A percentile compares a stretch with the other conserved stretches of the same genome.
Evolutionary conservation across 30 jellyfish, hydroid and myxozoan genomes (phyloP).

Genomic region (Morbakka virulenta): DNA sequence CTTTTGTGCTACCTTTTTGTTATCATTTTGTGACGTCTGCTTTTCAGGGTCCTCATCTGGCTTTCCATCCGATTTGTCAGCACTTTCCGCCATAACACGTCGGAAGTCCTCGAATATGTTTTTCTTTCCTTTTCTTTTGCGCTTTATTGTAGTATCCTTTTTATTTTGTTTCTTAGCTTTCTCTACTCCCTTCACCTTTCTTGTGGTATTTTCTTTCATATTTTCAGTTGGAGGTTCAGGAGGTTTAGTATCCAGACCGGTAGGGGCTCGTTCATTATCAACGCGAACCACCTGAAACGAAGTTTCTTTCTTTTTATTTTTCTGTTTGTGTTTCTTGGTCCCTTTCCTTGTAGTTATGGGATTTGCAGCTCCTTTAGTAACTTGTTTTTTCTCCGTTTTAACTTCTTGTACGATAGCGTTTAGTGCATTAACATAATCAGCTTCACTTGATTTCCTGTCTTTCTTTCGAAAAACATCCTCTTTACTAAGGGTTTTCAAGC

Average conservation of each 20-base stretch:
- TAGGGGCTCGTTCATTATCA: not conserved
- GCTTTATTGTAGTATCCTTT: not conserved
- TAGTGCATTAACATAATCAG: too few relatives aligned
- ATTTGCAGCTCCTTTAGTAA: not conserved
- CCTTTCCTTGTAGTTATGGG: not conserved
- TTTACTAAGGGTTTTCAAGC: too few relatives aligned
- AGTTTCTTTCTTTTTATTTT: not conserved
- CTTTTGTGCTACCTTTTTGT: too few relatives aligned
- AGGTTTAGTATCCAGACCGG: not conserved
- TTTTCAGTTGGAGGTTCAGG: not conserved
- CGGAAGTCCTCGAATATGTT: not conserved
- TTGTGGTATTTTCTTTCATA: not conserved
- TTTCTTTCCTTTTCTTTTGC: too few relatives aligned
- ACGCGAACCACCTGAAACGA: not conserved
- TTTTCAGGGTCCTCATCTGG: not conserved
- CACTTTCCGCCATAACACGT: not conserved
- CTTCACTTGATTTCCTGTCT: too few relatives aligned
- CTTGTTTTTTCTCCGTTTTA: not conserved
- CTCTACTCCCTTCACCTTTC: not conserved
- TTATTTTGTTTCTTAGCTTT: too few relatives aligned
- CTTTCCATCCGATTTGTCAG: not conserved
- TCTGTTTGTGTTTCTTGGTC: not conserved
- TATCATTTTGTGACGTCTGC: too few relatives aligned
- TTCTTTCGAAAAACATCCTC: too few relatives aligned
- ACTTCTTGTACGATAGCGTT: not conserved